Evolutionary conservation across 2,797 vertebrate species (phyloP).

Genomic region (Micropoecilia bifurca): DNA sequence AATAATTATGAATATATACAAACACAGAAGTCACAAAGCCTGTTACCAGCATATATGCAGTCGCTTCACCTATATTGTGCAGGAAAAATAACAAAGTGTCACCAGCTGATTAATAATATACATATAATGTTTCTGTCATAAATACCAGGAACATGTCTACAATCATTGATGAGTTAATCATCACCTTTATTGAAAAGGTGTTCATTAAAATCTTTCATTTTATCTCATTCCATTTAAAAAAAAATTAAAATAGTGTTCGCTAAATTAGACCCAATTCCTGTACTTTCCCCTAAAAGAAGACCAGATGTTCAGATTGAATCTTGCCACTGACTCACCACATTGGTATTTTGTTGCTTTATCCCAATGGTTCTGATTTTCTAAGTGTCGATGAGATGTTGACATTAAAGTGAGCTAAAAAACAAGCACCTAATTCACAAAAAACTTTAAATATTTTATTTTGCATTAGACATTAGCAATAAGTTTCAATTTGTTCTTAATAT

Average conservation of each 20-base stretch:
- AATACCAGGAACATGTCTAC: background rate
- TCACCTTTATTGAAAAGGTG: background rate
- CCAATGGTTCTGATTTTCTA: background rate
- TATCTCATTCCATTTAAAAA: background rate
- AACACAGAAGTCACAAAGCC: background rate
- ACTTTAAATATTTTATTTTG: background rate
- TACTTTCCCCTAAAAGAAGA: background rate
- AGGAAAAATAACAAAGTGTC: background rate
- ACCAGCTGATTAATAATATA: background rate
- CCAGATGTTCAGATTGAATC: constrained; percentile 15
- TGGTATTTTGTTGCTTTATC: constrained; percentile 1
- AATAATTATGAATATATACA: background rate
- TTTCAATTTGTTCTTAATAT: background rate
- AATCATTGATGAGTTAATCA: background rate
- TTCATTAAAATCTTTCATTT: background rate
- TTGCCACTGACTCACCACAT: constrained; percentile 20
- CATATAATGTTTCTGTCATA: background rate
- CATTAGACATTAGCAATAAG: background rate
- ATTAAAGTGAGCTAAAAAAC: background rate
- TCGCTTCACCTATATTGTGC: background rate
- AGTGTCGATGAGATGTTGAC: background rate
- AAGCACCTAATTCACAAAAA: background rate
- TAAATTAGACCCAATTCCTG: background rate
- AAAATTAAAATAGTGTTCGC: background rate
- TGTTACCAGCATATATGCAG: background rate